phyloP scores from a whole-genome alignment of 2,888 invertebrate genomes.

The Baronia brevicornis region DNA sequence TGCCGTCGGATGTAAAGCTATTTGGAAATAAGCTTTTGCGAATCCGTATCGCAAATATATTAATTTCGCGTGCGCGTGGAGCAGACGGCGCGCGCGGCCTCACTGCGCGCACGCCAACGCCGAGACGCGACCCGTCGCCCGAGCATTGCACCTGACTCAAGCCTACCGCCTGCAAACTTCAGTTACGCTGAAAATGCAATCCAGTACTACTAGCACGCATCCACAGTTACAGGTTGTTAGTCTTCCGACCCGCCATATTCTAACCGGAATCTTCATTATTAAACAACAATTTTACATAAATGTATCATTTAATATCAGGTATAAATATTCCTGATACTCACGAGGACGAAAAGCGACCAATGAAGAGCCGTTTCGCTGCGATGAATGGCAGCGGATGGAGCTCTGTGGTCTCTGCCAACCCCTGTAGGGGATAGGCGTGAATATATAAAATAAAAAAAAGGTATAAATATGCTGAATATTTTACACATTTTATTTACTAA shows the following conservation, averaged over 20 bases:
- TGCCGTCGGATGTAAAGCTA: constrained; percentile 1
- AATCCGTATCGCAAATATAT: constrained; percentile 44
- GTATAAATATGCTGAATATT: too few relatives aligned
- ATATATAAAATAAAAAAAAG: too few relatives aligned
- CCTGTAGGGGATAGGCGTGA: too few relatives aligned
- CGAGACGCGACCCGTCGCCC: constrained; percentile 18
- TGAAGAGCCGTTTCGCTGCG: too few relatives aligned
- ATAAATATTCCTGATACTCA: too few relatives aligned
- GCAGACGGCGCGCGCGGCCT: constrained; percentile 59
- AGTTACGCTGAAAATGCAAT: constrained; percentile 31
- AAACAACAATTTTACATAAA: too few relatives aligned
- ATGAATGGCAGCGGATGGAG: too few relatives aligned
- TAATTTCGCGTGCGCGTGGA: constrained; percentile 62
- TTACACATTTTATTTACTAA: too few relatives aligned
- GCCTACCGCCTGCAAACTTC: constrained; percentile 36
- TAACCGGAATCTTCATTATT: neutral
- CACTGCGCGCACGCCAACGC: constrained; percentile 39
- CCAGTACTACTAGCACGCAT: constrained; percentile 24
- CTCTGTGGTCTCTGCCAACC: too few relatives aligned
- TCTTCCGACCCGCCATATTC: constrained; percentile 1
- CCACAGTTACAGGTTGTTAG: too few relatives aligned
- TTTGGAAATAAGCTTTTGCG: constrained; percentile 25
- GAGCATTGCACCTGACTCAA: constrained; percentile 58
- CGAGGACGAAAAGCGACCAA: too few relatives aligned
- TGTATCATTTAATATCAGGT: too few relatives aligned